Evolutionary conservation across 2,888 invertebrate genomes (phyloP), one percentile per base, ranked within the genome.

Genomic region (Lobophora halterata): DNA sequence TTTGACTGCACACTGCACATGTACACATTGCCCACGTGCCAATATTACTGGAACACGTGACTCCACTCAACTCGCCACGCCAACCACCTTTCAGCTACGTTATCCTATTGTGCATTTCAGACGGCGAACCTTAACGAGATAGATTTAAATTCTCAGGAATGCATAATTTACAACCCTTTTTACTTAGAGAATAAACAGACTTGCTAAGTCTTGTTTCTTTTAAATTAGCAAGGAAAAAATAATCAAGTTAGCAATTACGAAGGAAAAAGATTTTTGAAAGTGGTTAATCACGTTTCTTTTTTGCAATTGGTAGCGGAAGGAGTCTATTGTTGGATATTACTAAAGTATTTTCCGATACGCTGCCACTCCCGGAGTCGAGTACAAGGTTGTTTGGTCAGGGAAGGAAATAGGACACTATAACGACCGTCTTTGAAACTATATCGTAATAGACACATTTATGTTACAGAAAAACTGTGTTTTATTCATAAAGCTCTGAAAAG

Each of bases 1-100:
- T 65, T 69, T 66, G 55, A 69, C 61, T 72, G 70, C 64, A 58
- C 62, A 46, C n/a, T n/a, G n/a, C n/a, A n/a, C n/a, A n/a, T n/a
- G n/a, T n/a, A n/a, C n/a, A n/a, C n/a, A n/a, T n/a, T n/a, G n/a
- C n/a, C n/a, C 52, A 53, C 49, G 61, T 68, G 58, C 62, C 58
- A 59, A 65, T 69, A 68, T 61, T 59, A 49, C 49, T 56, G 50
- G 52, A 41, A 30, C 32, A 45, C 18, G 41, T 17, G 18, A 37
- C 20, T 21, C 33, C 27, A 35, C 28, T 33, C 17, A 32, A 16
- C 7, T 9, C 2, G 7, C 16, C 16, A 3, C 23, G 18, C n/a
- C 23, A 3, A 10, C 17, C 20, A 29, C 42, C 17, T 18, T 19
- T 12, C 16, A 16, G 19, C 21, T 17, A 12, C 24, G 16, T 30